Conservation (phyloP, 2,888 invertebrate species). For the Cerastis leucographa region DNA sequence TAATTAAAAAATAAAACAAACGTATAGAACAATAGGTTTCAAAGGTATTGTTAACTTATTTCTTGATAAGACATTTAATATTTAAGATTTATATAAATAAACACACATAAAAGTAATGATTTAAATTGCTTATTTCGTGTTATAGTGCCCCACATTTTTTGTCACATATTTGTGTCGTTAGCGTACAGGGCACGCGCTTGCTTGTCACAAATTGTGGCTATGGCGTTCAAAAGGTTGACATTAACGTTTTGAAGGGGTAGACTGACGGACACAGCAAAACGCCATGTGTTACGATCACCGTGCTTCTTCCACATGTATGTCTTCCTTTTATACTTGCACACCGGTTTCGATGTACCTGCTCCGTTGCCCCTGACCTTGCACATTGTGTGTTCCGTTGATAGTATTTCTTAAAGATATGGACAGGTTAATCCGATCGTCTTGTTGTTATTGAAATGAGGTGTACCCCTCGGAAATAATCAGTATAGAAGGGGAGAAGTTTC, state of each 20-base stretch:
- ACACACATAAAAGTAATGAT: no score
- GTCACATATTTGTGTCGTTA: no score
- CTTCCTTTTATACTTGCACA: slow-evolving; percentile 5
- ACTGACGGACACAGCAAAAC: not conserved
- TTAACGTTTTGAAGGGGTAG: no score
- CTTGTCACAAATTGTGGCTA: no score
- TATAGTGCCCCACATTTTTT: no score
- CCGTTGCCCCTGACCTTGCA: slow-evolving; percentile 29
- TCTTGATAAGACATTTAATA: no score
- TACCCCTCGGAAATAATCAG: slow-evolving; percentile 21
- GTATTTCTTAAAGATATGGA: not conserved
- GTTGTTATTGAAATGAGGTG: slow-evolving; percentile 34
- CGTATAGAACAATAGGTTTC: not conserved
- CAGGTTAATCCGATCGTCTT: slow-evolving; percentile 6
- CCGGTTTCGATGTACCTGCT: slow-evolving; percentile 36
- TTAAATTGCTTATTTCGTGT: no score
- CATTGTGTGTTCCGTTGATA: slow-evolving; percentile 14
- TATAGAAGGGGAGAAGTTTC: slow-evolving; percentile 4
- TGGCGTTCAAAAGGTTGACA: no score
- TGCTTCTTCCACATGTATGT: not conserved
- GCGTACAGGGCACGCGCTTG: no score
- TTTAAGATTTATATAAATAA: no score
- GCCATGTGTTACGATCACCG: not conserved
- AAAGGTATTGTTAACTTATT: no score
- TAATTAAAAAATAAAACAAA: not conserved